phyloP scores from a whole-genome alignment of 1,140 invertebrate genomes.

The Belonocnema kinseyi region DNA sequence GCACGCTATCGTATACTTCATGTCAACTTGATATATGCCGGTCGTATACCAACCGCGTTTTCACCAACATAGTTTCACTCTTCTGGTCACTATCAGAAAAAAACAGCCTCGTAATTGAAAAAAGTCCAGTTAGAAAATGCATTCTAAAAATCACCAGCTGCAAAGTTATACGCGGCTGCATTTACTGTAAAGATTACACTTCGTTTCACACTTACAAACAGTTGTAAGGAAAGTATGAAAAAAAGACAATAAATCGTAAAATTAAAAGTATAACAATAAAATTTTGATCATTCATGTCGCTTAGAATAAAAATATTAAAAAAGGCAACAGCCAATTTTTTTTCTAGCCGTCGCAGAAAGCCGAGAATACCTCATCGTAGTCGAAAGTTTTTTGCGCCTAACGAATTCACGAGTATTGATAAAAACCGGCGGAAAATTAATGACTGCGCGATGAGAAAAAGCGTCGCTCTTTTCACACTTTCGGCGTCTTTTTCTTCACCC shows the following conservation, averaged over 20 bases:
- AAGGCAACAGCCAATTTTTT: neutral
- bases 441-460: neutral
- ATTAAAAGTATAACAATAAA: too few relatives aligned
- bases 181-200: too few relatives aligned
- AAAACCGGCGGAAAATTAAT: constrained; percentile 18
- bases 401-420: neutral
- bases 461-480: neutral
- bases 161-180: neutral
- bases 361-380: neutral
- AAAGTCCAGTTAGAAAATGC: neutral
- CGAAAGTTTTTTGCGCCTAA: neutral
- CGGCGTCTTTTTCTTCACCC: neutral
- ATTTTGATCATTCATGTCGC: too few relatives aligned
- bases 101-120: constrained; percentile 18
- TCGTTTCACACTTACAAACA: too few relatives aligned
- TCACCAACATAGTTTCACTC: constrained; percentile 20
- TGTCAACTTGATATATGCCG: constrained; percentile 27
- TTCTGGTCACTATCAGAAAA: constrained; percentile 6
- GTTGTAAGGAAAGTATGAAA: too few relatives aligned
- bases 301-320: too few relatives aligned
- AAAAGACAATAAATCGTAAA: too few relatives aligned
- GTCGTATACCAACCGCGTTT: constrained; percentile 25
- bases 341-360: neutral
- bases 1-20: constrained; percentile 49
- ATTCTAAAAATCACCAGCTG: neutral